Conservation (phyloP, 2,797 vertebrate species). For the Gallinago nigripennis region DNA sequence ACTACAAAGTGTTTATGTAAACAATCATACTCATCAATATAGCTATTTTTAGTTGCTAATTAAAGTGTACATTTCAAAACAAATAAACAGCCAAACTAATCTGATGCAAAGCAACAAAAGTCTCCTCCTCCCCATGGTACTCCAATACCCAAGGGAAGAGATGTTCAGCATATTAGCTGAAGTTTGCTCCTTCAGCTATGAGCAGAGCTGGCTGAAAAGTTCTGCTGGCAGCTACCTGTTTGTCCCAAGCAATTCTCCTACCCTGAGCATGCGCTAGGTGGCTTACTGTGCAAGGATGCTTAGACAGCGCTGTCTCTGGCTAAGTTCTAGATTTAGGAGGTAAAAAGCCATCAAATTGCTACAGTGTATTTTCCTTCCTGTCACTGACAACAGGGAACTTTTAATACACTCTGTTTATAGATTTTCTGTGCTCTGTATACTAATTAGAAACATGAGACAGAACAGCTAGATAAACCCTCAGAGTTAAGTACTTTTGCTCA, state of each 20-base stretch:
- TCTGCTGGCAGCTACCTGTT: neutral
- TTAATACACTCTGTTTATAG: neutral
- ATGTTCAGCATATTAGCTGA: neutral
- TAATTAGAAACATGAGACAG: neutral
- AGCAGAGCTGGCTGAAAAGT: neutral
- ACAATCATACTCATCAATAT: neutral
- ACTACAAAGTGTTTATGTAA: neutral
- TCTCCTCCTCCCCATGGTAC: neutral
- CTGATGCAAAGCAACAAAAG: neutral
- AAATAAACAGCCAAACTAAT: neutral
- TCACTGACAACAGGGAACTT: neutral
- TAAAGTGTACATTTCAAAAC: neutral
- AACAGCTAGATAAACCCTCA: neutral
- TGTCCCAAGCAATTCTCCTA: neutral
- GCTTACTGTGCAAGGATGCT: neutral
- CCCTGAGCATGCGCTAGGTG: accelerated
- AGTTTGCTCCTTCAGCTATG: neutral
- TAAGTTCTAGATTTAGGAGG: neutral
- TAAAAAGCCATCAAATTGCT: neutral
- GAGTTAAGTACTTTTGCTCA: neutral
- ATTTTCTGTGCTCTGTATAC: neutral
- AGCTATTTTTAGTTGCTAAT: neutral
- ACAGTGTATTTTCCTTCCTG: neutral
- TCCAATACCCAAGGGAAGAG: neutral
- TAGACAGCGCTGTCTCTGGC: neutral